Conservation (phyloP, 92 coral and sea anemone genomes). For the Metridium senile region DNA sequence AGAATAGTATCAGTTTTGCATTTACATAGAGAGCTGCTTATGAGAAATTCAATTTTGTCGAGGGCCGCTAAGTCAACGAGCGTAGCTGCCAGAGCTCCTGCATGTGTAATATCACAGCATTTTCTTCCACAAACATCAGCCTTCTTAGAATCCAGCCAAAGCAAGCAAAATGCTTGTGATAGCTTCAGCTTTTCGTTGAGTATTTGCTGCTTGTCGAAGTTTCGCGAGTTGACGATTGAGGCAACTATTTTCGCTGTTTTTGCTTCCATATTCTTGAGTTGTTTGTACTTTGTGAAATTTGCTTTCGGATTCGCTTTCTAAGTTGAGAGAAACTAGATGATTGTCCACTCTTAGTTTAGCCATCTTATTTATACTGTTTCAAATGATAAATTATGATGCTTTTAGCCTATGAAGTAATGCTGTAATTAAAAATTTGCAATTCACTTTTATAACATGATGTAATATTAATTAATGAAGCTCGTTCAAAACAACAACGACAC, state of each 20-base stretch:
- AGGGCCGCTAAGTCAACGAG: constrained; percentile 54
- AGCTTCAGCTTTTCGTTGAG: constrained; percentile 45
- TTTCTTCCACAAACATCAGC: constrained; percentile 70
- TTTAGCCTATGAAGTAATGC: not conserved
- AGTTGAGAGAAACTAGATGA: not conserved
- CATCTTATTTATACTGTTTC: constrained; percentile 6
- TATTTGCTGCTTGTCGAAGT: constrained; percentile 47
- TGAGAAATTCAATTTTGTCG: constrained; percentile 47
- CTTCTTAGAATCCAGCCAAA: constrained; percentile 81
- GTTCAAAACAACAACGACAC: not conserved
- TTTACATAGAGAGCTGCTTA: not conserved
- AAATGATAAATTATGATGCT: not conserved
- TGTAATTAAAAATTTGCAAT: not conserved
- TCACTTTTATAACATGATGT: not conserved
- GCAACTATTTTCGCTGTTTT: not conserved
- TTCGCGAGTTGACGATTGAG: constrained; percentile 1
- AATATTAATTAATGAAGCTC: too few species aligned
- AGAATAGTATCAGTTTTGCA: not conserved
- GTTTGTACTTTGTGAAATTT: not conserved
- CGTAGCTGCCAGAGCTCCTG: constrained; percentile 53
- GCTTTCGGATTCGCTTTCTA: not conserved
- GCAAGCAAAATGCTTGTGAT: constrained; percentile 74
- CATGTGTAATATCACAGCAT: constrained; percentile 32
- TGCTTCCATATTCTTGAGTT: constrained; percentile 6
- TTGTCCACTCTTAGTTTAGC: not conserved